Evolutionary conservation across 1,140 invertebrate genomes (phyloP), one percentile per base, ranked within the genome.

Genomic region (Diorhabda carinulata): DNA sequence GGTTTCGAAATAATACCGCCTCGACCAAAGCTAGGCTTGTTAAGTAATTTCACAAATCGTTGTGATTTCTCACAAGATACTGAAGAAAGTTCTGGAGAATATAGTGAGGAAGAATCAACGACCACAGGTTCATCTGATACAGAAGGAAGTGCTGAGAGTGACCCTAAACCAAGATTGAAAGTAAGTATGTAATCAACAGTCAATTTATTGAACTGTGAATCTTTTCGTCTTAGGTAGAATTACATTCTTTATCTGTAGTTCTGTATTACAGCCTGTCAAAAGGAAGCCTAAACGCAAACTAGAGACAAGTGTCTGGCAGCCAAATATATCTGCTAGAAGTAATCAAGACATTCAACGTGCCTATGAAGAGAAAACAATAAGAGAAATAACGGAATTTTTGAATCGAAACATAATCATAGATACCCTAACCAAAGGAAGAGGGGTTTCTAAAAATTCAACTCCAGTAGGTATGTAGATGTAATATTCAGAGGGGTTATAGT

Each of bases 291-390:
- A 72, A 65, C 62, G 56, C n/a, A 74, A 72, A 41, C 58, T 57
- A 0, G 72, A 74, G 45, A 84, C 82, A 41, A 84, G 88, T 57
- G 85, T 88, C 71, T 94, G 92, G 92, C 88, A 87, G 66, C 77
- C 85, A 5, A 88, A 90, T 69, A 82, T 91, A 58, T 90, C 89
- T 2, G 88, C 91, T 42, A 85, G 92, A 69, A 92, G 89, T 75
- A 94, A 94, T 82, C 92, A 94, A 79, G 92, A 94, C 78, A 89
- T 91, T 74, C 92, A 94, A 80, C 81, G 92, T 41, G 88, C 92
- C 61, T 90, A 88, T 75, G 92, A 94, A 81, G 92, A 94, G 82
- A 86, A 86, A 72, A 86, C 87, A 2, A 86, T 89, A 57, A 83
- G 86, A 57, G 88, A 91, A 78, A 91, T 93, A 83, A 81, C 86